A percentile compares a stretch with the other conserved stretches of the same genome.
These are phyloP conservation scores for Rostratula benghalensis DNA, from an alignment of 2,113 vertebrate species.

Conservation along the genomic window DNA sequence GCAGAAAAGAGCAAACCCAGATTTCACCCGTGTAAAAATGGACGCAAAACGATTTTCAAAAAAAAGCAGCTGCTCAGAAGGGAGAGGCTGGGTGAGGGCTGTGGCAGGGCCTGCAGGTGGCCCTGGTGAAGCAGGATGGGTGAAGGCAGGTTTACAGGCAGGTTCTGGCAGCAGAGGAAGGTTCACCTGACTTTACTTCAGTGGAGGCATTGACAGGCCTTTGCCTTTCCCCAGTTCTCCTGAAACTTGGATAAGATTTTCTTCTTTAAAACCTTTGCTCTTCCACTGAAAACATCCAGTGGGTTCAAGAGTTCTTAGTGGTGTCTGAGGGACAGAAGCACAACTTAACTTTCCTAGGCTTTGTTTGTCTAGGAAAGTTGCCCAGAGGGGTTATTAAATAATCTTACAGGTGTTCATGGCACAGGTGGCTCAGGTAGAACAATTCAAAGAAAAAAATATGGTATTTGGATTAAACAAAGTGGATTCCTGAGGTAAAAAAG, in stretches of 20 bases:
- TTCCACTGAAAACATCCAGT: neutral
- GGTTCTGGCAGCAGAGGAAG: neutral
- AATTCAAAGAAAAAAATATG: neutral
- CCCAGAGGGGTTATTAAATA: neutral
- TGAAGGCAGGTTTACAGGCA: too few relatives aligned
- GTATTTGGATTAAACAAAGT: neutral
- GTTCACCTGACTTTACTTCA: neutral
- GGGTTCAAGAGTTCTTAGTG: neutral
- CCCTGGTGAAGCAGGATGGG: neutral
- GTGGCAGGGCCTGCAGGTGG: neutral
- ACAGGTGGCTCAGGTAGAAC: neutral
- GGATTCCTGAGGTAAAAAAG: neutral
- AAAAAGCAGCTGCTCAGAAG: neutral
- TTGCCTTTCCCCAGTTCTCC: neutral
- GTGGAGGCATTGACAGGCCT: neutral
- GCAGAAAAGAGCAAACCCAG: neutral
- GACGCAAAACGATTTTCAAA: neutral
- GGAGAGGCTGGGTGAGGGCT: neutral
- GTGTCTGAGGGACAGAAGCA: neutral
- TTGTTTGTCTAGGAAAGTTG: neutral
- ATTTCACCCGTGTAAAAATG: neutral
- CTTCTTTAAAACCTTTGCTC: neutral
- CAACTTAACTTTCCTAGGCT: neutral
- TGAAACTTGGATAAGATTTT: neutral
- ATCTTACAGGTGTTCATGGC: neutral